Percentiles rank a stretch among this genome's conserved stretches.
Conservation (phyloP, 2,797 vertebrate genomes). For the Poeciliopsis infans region DNA sequence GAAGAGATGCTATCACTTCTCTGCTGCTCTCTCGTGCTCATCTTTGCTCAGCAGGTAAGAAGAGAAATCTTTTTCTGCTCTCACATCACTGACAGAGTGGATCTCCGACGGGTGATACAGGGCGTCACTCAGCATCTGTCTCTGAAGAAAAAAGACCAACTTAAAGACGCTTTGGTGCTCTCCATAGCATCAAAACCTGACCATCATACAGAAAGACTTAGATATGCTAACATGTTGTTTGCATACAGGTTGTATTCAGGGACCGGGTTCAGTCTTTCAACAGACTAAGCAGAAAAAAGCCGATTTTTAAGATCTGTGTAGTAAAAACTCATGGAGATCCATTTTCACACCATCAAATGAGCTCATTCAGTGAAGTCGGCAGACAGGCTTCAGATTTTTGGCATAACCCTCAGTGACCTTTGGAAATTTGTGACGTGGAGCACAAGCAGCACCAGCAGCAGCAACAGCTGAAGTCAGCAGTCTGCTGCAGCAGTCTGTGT, state of each 20-base stretch:
- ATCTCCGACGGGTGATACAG: conserved; percentile 3
- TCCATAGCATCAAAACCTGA: not conserved
- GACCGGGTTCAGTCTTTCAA: not conserved
- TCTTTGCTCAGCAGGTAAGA: conserved; percentile 87
- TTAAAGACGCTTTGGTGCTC: not conserved
- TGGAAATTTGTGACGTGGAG: conserved; percentile 19
- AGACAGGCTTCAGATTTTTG: conserved; percentile 79
- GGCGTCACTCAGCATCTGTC: not conserved
- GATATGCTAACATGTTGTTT: not conserved
- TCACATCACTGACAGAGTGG: not conserved
- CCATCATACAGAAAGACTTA: not conserved
- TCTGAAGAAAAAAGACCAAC: not conserved
- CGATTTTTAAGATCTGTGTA: conserved; percentile 18
- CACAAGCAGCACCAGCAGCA: not conserved
- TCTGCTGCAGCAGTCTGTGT: not conserved
- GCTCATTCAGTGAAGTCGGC: conserved; percentile 75
- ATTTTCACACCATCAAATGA: conserved; percentile 66
- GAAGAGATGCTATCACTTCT: conserved; percentile 85
- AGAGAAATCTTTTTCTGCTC: conserved; percentile 1
- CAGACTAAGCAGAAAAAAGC: not conserved
- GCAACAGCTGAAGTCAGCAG: not conserved
- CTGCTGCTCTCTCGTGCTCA: conserved; percentile 80
- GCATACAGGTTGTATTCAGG: not conserved
- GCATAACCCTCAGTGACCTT: conserved; percentile 66
- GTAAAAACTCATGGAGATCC: conserved; percentile 23